Conservation (phyloP, 2,113 vertebrate species). For the Maccullochella peelii region DNA sequence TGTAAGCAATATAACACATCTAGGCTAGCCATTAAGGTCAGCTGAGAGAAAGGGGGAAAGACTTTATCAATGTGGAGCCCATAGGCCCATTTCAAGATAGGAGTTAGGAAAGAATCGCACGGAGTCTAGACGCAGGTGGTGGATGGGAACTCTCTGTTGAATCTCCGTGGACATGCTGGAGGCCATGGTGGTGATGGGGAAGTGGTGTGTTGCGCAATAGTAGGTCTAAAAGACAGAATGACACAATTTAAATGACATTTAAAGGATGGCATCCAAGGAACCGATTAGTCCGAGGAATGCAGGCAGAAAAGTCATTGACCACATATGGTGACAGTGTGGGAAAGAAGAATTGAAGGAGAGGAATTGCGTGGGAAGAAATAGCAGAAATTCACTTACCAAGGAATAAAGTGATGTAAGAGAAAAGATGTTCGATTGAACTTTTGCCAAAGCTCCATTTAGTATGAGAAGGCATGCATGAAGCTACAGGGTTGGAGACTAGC, state of each 20-base stretch:
- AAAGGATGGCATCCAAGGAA: background rate
- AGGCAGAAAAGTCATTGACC: background rate
- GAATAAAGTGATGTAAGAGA: background rate
- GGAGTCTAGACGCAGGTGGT: background rate
- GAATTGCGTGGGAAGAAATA: background rate
- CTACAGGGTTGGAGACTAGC: background rate
- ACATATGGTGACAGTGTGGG: background rate
- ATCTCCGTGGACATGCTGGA: background rate
- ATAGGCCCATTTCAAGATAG: too few species aligned
- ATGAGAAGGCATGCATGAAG: background rate
- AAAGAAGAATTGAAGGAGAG: background rate
- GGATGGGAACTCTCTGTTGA: background rate
- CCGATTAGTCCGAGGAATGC: background rate
- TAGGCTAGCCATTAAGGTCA: too few species aligned
- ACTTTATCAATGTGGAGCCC: too few species aligned
- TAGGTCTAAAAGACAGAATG: background rate
- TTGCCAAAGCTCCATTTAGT: background rate
- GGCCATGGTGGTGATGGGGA: background rate
- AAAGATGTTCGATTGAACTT: background rate
- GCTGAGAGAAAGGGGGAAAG: too few species aligned
- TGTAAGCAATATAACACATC: background rate
- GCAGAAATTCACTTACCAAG: background rate
- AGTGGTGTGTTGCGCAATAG: background rate
- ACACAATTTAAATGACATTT: background rate
- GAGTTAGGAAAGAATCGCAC: too few species aligned